Percentiles rank a stretch among this genome's conserved stretches.
These are phyloP conservation scores for Drosophila serrata DNA, from an alignment of 1,140 invertebrate genomes.

Conservation along the genomic window DNA sequence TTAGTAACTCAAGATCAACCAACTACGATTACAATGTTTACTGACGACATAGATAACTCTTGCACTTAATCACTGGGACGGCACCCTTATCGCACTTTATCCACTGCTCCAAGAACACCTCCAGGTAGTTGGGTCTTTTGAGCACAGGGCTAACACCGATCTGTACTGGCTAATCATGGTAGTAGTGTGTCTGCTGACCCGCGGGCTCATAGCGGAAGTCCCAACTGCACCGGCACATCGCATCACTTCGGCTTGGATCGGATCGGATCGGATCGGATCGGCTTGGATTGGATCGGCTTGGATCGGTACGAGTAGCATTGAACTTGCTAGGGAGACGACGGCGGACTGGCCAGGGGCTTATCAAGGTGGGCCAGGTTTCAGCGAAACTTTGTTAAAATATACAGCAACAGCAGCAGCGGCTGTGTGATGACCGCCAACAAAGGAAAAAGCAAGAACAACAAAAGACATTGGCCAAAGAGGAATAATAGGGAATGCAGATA, in stretches of 20 bases:
- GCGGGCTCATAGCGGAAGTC: constrained; percentile 57
- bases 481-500: constrained; percentile 21
- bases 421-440: constrained; percentile 69
- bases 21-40: constrained; percentile 31
- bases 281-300: constrained; percentile 10
- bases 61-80: constrained; percentile 13
- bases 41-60: constrained; percentile 35
- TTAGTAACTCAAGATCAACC: constrained; percentile 32
- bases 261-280: constrained; percentile 10
- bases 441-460: constrained; percentile 46
- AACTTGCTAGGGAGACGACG: constrained; percentile 60
- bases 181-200: constrained; percentile 10
- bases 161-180: constrained; percentile 44
- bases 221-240: constrained; percentile 53
- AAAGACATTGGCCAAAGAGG: constrained; percentile 40
- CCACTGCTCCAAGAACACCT: constrained; percentile 17
- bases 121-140: constrained; percentile 12
- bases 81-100: constrained; percentile 24
- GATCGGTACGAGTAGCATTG: constrained; percentile 57
- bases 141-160: constrained; percentile 20
- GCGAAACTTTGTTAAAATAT: constrained; percentile 59
- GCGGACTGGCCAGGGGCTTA: constrained; percentile 49
- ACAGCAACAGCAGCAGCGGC: constrained; percentile 37
- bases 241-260: constrained; percentile 2
- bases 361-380: constrained; percentile 77